Evolutionary conservation across 2,113 vertebrate species (phyloP), one percentile per base, ranked within the genome.

Genomic region (Catharus fuscescens): DNA sequence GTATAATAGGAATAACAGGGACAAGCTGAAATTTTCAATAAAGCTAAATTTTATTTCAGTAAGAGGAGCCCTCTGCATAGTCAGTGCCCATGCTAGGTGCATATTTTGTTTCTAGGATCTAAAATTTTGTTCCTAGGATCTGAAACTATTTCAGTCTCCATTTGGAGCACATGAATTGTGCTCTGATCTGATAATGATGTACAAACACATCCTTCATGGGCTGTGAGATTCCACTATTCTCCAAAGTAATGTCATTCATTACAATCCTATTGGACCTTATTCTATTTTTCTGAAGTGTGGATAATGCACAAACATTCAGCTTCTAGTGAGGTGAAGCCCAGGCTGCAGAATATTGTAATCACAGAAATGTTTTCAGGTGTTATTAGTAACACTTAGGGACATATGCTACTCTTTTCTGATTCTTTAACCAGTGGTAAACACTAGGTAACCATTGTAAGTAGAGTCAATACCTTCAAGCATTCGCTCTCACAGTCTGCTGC

Each of bases 401-500:
- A 47, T 18, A 36, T 13, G 40, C n/a, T 67, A 25, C 40, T 72
- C 36, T 83, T 88, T 72, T 47, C 67, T 86, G 40, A 60, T 34
- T 77, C 54, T 76, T 56, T 44, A 72, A 47, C 13, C n/a, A 25
- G 14, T 50, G 25, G 38, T 29, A 85, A 81, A 90, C 17, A 54
- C 28, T 31, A 26, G 26, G 42, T 71, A 79, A 62, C 42, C 34
- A 29, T 61, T 78, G 29, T 42, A 69, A 18, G 15, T n/a, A 48
- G 36, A 69, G 18, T 20, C 2, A 6, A 24, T 70, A 28, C 36
- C 56, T 94, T 84, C 82, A 94, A 83, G 73, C 56, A 59, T 7
- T 47, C 0, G 0, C 69, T 89, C 20, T 90, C 0, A 3, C 12
- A 42, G 14, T 61, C 50, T 3, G 2, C 25, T 86, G 69, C 52